These are phyloP conservation scores for Leptocoma aspasia DNA, from an alignment of 2,113 vertebrate genomes.

Conservation along the genomic window DNA sequence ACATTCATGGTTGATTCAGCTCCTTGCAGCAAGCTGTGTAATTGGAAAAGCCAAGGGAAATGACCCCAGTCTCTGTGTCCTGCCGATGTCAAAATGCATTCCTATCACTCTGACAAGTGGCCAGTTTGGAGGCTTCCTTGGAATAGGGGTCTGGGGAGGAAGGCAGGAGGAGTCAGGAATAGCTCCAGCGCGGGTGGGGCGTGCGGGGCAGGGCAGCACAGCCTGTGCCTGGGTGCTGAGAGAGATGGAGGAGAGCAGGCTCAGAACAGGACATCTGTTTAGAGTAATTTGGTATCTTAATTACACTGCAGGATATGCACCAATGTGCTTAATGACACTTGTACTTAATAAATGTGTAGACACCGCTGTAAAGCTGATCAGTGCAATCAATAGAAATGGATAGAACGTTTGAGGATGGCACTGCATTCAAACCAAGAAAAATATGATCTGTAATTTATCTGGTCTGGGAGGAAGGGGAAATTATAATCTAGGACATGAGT, in stretches of 20 bases:
- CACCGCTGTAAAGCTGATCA: neutral
- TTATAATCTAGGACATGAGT: neutral
- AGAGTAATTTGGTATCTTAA: neutral
- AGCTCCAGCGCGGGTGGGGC: neutral
- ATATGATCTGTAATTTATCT: neutral
- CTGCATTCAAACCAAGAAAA: neutral
- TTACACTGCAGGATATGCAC: neutral
- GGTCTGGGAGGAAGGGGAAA: neutral
- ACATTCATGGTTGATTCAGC: slow-evolving; percentile 76
- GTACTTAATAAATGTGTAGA: neutral
- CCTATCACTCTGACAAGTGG: slow-evolving; percentile 66
- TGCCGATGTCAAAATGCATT: slow-evolving; percentile 73
- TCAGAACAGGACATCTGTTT: neutral
- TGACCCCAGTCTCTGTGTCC: slow-evolving; percentile 66
- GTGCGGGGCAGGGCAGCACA: neutral
- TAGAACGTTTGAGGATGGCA: neutral
- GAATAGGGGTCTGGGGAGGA: neutral
- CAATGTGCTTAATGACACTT: neutral
- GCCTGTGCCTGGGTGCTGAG: neutral
- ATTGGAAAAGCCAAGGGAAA: slow-evolving; percentile 72
- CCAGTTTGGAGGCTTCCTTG: slow-evolving; percentile 40
- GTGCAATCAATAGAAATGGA: neutral
- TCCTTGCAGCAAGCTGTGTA: slow-evolving; percentile 71
- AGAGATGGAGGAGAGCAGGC: neutral
- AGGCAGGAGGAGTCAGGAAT: neutral